Base-by-base conservation (phyloP, 2,797 vertebrate genomes). In the Smutsia temminckii region DNA sequence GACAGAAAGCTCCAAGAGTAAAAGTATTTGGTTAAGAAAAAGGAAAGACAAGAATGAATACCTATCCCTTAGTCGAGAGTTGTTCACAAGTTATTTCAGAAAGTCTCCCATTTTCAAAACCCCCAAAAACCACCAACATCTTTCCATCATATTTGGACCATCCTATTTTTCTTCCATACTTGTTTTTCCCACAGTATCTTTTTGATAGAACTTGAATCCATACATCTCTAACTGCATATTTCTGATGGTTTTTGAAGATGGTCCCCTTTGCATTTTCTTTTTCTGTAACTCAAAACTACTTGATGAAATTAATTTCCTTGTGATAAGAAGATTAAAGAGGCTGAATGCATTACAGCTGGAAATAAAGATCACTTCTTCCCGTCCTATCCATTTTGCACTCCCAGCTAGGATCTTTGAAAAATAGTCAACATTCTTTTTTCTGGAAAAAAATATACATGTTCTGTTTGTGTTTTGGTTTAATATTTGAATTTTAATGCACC, bases 241-340 rank as follows among this genome's bases (percentile, higher is more conserved):
- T 20, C 20, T 71, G 1, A 34, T 91, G 32, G 17, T 69, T 96
- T 93, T 34, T 20, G 4, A 34, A 81, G 25, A 94, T 34, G 8
- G 6, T 8, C 12, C 9, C 7, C 25, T 72, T 75, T 90, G 11
- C 46, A 27, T 42, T 71, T 78, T 71, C 42, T 34, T 83, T 21
- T 63, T 27, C 49, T 86, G 13, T 72, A 46, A 59, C 18, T 64
- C 29, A 64, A 42, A 89, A 83, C 63, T 40, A 53, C 8, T 61
- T 89, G 7, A 14, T 74, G 20, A n/a, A 85, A 84, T 92, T 85
- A 91, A 64, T 83, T 86, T 85, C 13, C 66, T 77, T 89, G 53
- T 64, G 59, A 92, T 77, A 95, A 85, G 17, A 88, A 89, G 72
- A 97, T 89, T 77, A 85, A 97, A 85, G 68, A 78, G 42, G 16